Percentiles rank a stretch among this genome's conserved stretches.
Evolutionary conservation across 2,888 invertebrate genomes (phyloP).

Genomic region (Merodon equestris): DNA sequence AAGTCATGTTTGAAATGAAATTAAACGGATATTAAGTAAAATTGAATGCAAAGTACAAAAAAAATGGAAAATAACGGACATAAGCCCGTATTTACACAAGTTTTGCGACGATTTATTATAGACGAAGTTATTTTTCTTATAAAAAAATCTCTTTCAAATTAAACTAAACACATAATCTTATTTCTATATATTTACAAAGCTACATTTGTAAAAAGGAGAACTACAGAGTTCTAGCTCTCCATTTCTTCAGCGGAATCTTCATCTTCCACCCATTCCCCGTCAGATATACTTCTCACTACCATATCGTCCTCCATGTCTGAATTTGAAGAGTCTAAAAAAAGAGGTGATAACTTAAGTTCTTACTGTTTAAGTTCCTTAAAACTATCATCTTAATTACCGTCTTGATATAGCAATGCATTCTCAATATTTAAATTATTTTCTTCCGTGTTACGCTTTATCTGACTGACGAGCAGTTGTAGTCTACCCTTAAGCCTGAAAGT

Average conservation of each 20-base stretch:
- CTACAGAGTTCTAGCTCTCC: conserved; percentile 47
- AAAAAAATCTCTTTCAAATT: no score
- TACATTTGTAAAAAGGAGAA: no score
- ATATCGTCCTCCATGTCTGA: conserved; percentile 71
- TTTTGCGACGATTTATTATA: no score
- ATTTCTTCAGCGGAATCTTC: conserved; percentile 72
- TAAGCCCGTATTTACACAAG: no score
- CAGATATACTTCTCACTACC: conserved; percentile 69
- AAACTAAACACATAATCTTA: no score
- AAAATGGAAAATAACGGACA: no score
- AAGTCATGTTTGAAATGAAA: no score
- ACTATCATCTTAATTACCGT: conserved; percentile 72
- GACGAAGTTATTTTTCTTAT: no score
- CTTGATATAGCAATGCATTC: conserved; percentile 75
- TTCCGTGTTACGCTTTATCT: conserved; percentile 76
- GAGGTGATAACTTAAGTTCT: background rate
- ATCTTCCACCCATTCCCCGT: conserved; percentile 72
- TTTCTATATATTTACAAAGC: no score
- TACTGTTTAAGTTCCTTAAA: background rate
- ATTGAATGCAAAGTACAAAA: no score
- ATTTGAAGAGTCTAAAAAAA: conserved; percentile 70
- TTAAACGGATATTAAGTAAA: no score
- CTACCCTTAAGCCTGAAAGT: conserved; percentile 76
- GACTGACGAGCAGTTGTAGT: conserved; percentile 76
- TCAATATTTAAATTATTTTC: conserved; percentile 74